Evolutionary conservation across 2,113 vertebrate genomes (phyloP), one percentile per base, ranked within the genome.

Genomic region (Tenrec ecaudatus): DNA sequence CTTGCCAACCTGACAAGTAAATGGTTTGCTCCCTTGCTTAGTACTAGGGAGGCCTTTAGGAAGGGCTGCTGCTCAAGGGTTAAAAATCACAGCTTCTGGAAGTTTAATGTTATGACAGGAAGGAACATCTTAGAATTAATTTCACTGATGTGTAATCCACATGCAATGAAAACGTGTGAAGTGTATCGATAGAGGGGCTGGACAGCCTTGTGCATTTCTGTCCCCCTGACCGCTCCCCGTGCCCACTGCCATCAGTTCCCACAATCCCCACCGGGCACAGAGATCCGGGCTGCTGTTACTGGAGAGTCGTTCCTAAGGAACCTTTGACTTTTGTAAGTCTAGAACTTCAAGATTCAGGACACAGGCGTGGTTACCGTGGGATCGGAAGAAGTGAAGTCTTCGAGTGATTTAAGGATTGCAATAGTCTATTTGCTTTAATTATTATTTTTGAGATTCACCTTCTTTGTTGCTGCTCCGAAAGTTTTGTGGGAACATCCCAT

Each of bases 131-230:
- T 2, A 29, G 75, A 91, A 92, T 80, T 6, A 91, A 60, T 82
- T 78, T 81, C 66, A 80, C 1, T 58, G 33, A 78, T 82, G n/a
- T 25, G 64, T 57, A 92, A 86, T n/a, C 88, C 84, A 85, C 7
- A 89, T 31, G 68, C 33, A 93, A 77, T 82, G 76, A 95, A 93
- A 86, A 17, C 77, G 73, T 86, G 96, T 83, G 78, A 36, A 91
- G 43, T 60, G 38, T 53, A 82, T 0, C 40, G 19, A 76, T 33
- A 89, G 43, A 84, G n/a, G 7, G 90, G 68, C 69, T 11, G 91
- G 73, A 94, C 82, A 96, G 66, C 20, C 29, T 77, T 33, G 64
- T 36, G 38, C 0, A 43, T 80, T 88, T 82, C 79, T 31, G 33
- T 78, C 12, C 53, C 16, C 27, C 31, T 11, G 75, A 33, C 77